These are phyloP conservation scores for Diprion similis DNA, from an alignment of 1,140 invertebrate species.

Conservation along the genomic window DNA sequence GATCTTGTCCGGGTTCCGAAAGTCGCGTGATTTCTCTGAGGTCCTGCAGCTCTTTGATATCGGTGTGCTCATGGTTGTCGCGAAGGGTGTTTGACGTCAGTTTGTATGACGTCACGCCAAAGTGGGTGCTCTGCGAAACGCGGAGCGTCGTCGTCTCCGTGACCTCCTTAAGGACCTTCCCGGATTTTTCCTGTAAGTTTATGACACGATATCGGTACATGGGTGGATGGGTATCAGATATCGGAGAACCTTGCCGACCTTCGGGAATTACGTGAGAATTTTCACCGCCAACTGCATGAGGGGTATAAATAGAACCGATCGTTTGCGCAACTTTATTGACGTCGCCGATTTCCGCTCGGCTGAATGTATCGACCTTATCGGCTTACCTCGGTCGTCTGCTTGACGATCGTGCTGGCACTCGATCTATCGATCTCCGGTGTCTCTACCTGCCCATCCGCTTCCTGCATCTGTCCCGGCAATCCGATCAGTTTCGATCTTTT, in stretches of 20 bases:
- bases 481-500: background rate
- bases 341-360: no score
- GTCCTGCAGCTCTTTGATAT: slow-evolving; percentile 35
- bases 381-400: slow-evolving; percentile 27
- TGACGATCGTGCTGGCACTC: slow-evolving; percentile 26
- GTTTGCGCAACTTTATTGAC: no score
- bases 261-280: no score
- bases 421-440: slow-evolving; percentile 15
- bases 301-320: no score
- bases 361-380: background rate
- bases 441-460: background rate
- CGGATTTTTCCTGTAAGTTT: slow-evolving; percentile 47
- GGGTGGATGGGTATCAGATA: no score
- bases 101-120: slow-evolving; percentile 63
- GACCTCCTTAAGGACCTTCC: slow-evolving; percentile 62
- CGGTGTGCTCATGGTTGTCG: slow-evolving; percentile 50
- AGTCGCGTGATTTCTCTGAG: background rate
- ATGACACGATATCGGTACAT: no score
- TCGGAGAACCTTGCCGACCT: no score
- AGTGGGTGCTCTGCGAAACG: slow-evolving; percentile 62
- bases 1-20: background rate
- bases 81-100: slow-evolving; percentile 59
- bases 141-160: slow-evolving; percentile 65
- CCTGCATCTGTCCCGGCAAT: background rate
- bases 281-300: no score